phyloP scores from a whole-genome alignment of 2,888 invertebrate species.

The Archips xylosteana region DNA sequence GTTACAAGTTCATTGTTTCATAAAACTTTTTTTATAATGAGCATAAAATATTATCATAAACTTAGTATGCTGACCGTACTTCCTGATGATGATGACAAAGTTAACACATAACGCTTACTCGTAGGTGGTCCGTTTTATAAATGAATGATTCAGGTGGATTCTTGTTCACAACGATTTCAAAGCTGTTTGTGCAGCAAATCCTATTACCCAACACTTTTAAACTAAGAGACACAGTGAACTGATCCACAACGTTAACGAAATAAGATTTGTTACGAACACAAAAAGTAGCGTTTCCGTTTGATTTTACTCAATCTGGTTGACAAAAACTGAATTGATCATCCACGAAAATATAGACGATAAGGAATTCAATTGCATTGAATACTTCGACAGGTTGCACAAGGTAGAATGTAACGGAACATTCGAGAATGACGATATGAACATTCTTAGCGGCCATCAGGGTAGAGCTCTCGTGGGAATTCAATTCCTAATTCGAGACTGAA shows the following conservation, averaged over 20 bases:
- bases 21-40: background rate
- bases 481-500: slow-evolving; percentile 7
- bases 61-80: slow-evolving; percentile 19
- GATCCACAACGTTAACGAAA: background rate
- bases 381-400: slow-evolving; percentile 31
- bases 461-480: slow-evolving; percentile 10
- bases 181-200: slow-evolving; percentile 19
- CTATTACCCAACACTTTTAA: slow-evolving; percentile 3
- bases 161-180: slow-evolving; percentile 35
- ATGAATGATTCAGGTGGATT: slow-evolving; percentile 41
- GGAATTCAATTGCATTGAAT: slow-evolving; percentile 39
- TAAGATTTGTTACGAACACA: background rate
- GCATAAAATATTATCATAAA: slow-evolving; percentile 15
- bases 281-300: too few species aligned
- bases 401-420: slow-evolving; percentile 22
- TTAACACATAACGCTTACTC: slow-evolving; percentile 32
- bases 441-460: slow-evolving; percentile 5
- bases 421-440: slow-evolving; percentile 11
- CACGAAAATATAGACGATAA: slow-evolving; percentile 39
- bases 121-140: slow-evolving; percentile 40
- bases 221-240: background rate
- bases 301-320: slow-evolving; percentile 12
- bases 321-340: slow-evolving; percentile 37
- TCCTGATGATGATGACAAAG: slow-evolving; percentile 40
- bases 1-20: background rate